Evolutionary conservation across 2,797 vertebrate genomes (phyloP).

Genomic region (Vultur gryphus): DNA sequence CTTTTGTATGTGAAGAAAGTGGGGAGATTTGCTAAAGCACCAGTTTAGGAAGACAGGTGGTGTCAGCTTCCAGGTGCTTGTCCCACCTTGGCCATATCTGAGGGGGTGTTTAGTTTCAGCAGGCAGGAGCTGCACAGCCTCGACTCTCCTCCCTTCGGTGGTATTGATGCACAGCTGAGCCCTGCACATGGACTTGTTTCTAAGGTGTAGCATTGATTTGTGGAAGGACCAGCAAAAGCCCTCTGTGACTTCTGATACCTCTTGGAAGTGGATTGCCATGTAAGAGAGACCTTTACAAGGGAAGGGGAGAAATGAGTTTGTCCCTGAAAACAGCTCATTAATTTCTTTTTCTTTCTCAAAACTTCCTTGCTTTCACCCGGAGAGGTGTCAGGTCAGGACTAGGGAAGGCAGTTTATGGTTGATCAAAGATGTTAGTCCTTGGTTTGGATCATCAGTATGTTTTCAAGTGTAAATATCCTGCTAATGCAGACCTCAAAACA

Average conservation of each 20-base stretch:
- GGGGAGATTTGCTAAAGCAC: background rate
- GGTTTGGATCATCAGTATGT: conserved; percentile 36
- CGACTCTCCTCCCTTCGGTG: fast-evolving
- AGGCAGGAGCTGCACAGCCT: background rate
- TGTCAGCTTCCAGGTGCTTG: background rate
- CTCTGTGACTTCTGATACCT: background rate
- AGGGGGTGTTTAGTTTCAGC: background rate
- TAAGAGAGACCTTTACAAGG: background rate
- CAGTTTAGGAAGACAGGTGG: background rate
- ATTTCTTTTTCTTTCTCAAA: background rate
- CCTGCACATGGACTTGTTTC: background rate
- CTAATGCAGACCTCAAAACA: conserved; percentile 37
- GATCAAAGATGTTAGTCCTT: conserved; percentile 57
- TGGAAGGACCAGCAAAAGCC: background rate
- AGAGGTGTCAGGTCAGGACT: conserved; percentile 54
- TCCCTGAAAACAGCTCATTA: conserved; percentile 38
- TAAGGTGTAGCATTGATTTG: background rate
- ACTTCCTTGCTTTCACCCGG: conserved; percentile 13
- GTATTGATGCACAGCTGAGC: background rate
- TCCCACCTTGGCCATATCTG: background rate
- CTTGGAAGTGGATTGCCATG: background rate
- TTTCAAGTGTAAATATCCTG: conserved; percentile 69
- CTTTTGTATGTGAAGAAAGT: background rate
- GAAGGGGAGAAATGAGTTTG: conserved; percentile 13
- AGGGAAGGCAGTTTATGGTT: conserved; percentile 19